Evolutionary conservation across 2,888 invertebrate genomes (phyloP).

Genomic region (Pollenia griseotomentosa): DNA sequence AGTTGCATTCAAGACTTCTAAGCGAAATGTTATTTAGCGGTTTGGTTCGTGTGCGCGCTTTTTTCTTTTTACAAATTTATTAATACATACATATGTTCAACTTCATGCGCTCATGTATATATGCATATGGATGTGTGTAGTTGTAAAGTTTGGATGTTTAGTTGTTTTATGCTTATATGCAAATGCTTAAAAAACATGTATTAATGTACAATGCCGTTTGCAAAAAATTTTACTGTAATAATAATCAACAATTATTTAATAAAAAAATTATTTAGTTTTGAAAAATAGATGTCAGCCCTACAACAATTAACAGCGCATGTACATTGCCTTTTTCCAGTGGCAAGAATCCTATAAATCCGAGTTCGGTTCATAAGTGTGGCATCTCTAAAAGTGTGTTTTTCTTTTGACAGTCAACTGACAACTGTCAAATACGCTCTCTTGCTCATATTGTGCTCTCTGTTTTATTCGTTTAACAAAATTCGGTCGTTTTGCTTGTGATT

Average conservation of each 20-base stretch:
- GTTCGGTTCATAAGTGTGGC: conserved; percentile 2
- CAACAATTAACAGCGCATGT: conserved; percentile 29
- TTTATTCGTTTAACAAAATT: conserved; percentile 63
- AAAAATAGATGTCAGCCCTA: neutral
- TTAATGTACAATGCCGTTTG: neutral
- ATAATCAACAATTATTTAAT: conserved; percentile 2
- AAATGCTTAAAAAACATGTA: no score
- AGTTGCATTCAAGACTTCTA: conserved; percentile 18
- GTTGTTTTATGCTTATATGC: no score
- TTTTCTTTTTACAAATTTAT: neutral
- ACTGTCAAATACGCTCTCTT: conserved; percentile 39
- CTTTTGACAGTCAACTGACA: conserved; percentile 27
- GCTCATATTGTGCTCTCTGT: conserved; percentile 53
- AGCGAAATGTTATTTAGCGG: conserved; percentile 11
- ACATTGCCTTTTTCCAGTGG: neutral
- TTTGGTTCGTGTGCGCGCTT: neutral
- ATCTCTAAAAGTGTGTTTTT: neutral
- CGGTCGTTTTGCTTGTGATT: conserved; percentile 63
- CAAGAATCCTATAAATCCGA: neutral
- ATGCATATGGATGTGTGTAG: no score
- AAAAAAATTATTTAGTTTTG: neutral
- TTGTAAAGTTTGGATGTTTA: no score
- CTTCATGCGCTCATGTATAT: no score
- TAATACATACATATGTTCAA: no score
- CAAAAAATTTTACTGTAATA: neutral